Percentiles rank a stretch among this genome's conserved stretches.
Evolutionary conservation across 2,797 vertebrate genomes (phyloP).

Genomic region (Leptatherina wallacei): DNA sequence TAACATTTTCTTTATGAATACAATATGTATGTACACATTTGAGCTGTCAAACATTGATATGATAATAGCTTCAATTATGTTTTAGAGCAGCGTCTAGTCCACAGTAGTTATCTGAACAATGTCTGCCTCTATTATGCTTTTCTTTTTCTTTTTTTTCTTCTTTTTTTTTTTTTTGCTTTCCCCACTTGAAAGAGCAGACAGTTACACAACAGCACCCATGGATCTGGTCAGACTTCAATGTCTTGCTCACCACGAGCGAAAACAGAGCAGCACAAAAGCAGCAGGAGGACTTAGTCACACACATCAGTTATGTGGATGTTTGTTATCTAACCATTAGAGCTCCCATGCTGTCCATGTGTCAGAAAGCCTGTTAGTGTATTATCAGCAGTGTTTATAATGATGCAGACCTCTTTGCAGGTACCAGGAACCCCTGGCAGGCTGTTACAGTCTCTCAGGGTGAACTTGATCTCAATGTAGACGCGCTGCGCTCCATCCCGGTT

Average conservation of each 20-base stretch:
- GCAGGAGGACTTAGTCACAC: conserved; percentile 12
- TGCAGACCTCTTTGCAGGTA: conserved; percentile 86
- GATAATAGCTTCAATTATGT: neutral
- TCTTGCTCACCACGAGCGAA: conserved; percentile 16
- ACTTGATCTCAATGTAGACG: conserved; percentile 89
- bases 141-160: too few relatives aligned
- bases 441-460: conserved; percentile 89
- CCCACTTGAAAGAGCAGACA: conserved; percentile 12
- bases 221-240: conserved; percentile 18
- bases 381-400: conserved; percentile 1
- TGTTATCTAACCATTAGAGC: conserved; percentile 22
- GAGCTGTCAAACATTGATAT: conserved; percentile 5
- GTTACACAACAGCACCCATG: conserved; percentile 6
- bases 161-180: neutral
- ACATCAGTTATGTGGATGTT: conserved; percentile 2
- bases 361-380: conserved; percentile 2
- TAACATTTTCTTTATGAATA: neutral
- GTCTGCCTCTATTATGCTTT: conserved; percentile 5
- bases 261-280: conserved; percentile 23
- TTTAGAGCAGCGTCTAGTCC: neutral
- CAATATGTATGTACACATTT: neutral
- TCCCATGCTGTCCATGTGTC: conserved; percentile 7
- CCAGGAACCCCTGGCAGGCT: conserved; percentile 87
- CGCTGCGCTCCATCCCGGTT: conserved; percentile 85
- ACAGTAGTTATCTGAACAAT: neutral